phyloP scores from a whole-genome alignment of 1,140 invertebrate species.

The Brachionus paranguensis region DNA sequence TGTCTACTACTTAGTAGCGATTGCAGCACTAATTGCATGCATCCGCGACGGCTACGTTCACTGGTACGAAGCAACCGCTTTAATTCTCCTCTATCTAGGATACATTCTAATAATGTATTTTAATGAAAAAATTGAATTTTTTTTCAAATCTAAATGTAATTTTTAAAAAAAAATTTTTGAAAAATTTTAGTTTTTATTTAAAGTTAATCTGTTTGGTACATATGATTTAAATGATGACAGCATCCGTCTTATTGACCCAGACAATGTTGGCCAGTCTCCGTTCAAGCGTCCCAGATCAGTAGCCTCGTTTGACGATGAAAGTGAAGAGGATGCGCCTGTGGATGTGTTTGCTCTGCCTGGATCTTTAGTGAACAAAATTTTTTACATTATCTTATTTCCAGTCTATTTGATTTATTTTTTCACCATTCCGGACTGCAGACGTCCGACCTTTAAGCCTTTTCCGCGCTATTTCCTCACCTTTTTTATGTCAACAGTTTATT shows the following conservation, averaged over 20 bases:
- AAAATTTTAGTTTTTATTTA: neutral
- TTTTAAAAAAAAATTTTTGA: neutral
- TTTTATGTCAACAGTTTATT: conserved; percentile 79
- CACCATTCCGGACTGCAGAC: conserved; percentile 14
- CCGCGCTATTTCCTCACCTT: conserved; percentile 76
- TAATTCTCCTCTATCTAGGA: conserved; percentile 47
- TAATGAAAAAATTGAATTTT: conserved; percentile 46
- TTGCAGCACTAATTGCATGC: neutral
- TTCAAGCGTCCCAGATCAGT: conserved; percentile 9
- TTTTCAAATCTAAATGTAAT: conserved; percentile 44
- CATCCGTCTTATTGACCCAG: neutral
- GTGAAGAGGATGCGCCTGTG: neutral
- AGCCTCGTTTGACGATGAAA: neutral
- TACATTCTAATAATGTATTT: conserved; percentile 54
- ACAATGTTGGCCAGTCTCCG: neutral
- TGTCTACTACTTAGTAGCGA: neutral
- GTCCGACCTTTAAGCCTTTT: conserved; percentile 58
- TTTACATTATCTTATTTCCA: neutral
- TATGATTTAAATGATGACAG: conserved; percentile 7
- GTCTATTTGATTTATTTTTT: neutral
- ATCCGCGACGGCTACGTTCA: conserved; percentile 1
- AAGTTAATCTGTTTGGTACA: neutral
- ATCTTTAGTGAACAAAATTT: neutral
- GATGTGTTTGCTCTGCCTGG: neutral
- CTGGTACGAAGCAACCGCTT: conserved; percentile 51